Base-by-base conservation (phyloP, 2,113 vertebrate species). In the Sinocyclocheilus anshuiensis region DNA sequence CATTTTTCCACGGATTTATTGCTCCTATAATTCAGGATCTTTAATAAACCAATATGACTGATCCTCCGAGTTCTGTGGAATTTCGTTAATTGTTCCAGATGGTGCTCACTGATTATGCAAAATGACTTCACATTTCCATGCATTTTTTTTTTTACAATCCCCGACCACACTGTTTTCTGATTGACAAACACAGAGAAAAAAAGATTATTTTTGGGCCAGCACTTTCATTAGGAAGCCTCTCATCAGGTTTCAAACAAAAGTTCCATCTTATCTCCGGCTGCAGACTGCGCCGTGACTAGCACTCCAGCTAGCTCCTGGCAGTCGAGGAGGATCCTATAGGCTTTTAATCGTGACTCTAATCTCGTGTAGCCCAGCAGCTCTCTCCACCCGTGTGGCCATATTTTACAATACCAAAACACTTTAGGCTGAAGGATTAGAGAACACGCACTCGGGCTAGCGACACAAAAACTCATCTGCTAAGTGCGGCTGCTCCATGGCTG, bases 11-110 rank as follows among this genome's bases (percentile, higher is more conserved):
- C 96, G 97, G 97, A 99, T 99, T 99, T 99, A 98, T 98, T 97
- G 97, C 97, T 98, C 96, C 96, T 97, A 97, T 98, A 99, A 99
- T 99, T 99, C 97, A 96, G 97, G 97, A 99, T 98, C 97, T 99
- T 98, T 98, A 99, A 98, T 99, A 98, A 98, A 97, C 96, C 97
- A 97, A 97, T 97, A 97, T 98, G 97, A 98, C 97, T 97, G 97
- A 98, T 98, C 97, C 97, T 97, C 96, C 92, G 96, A 97, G 96
- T 98, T 97, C 96, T 97, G 97, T 97, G 97, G 96, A 98, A 98
- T 97, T 97, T 96, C 93, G 97, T 99, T 99, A 99, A 99, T 99
- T 99, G 98, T 99, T 99, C 98, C 98, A 99, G 98, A 99, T 99
- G 98, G 98, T 95, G 96, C 96, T 95, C 96, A 95, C 97, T 99